Percentiles rank a stretch among this genome's conserved stretches.
phyloP scores from a whole-genome alignment of 1,140 invertebrate species.

The Dendrolimus punctatus region DNA sequence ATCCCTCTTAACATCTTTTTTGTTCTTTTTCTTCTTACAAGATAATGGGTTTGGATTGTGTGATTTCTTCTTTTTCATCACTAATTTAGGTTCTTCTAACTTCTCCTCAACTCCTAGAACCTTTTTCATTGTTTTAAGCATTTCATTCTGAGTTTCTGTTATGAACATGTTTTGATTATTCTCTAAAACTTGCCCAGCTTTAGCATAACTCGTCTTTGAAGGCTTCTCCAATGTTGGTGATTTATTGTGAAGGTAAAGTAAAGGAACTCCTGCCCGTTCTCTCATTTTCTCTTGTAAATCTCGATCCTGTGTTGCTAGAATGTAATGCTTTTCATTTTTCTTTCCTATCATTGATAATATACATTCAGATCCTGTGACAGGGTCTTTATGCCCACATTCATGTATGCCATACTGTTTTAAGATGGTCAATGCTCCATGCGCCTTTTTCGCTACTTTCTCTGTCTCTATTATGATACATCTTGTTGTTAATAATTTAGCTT shows the following conservation, averaged over 20 bases:
- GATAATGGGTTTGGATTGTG: conserved; percentile 90
- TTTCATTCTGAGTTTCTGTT: conserved; percentile 69
- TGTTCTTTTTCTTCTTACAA: conserved; percentile 89
- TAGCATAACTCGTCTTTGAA: conserved; percentile 77
- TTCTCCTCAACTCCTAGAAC: conserved; percentile 53
- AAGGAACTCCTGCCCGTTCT: conserved; percentile 82
- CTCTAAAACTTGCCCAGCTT: conserved; percentile 69
- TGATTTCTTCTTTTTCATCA: conserved; percentile 65
- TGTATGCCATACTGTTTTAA: conserved; percentile 90
- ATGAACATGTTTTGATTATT: conserved; percentile 55
- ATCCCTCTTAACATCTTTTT: conserved; percentile 27
- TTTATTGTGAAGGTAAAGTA: conserved; percentile 89
- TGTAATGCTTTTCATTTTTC: conserved; percentile 83
- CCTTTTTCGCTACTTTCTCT: conserved; percentile 85
- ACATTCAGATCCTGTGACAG: conserved; percentile 83
- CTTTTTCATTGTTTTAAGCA: conserved; percentile 74
- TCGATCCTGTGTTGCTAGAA: conserved; percentile 87
- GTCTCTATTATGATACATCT: conserved; percentile 93
- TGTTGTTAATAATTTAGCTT: conserved; percentile 92
- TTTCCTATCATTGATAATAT: conserved; percentile 83
- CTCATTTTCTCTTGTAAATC: conserved; percentile 81
- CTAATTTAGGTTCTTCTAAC: conserved; percentile 32
- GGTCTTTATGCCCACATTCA: conserved; percentile 87
- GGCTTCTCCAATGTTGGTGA: conserved; percentile 90
- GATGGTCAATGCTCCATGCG: conserved; percentile 88